Evolutionary conservation across 2,113 vertebrate species (phyloP).

Genomic region (Reinhardtius hippoglossoides): DNA sequence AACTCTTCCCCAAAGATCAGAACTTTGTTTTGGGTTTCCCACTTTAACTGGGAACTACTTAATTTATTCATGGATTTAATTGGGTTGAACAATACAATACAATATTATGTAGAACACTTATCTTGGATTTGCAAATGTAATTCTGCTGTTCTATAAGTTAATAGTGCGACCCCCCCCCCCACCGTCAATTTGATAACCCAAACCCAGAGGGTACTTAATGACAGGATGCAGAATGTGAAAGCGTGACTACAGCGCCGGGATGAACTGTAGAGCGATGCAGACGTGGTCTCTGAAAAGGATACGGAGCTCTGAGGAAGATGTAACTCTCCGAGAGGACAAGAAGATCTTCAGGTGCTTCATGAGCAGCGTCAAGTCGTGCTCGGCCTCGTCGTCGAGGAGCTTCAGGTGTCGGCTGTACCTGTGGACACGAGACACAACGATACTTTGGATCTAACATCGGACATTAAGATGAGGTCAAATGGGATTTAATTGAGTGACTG

Average conservation of each 20-base stretch:
- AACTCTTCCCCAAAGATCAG: not conserved
- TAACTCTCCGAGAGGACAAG: slow-evolving; percentile 84
- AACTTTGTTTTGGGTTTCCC: not conserved
- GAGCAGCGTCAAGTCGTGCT: slow-evolving; percentile 81
- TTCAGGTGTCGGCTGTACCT: slow-evolving; percentile 90
- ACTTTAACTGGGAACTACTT: not conserved
- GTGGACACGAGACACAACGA: slow-evolving; percentile 7
- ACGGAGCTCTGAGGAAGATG: slow-evolving; percentile 82
- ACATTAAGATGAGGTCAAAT: too few species aligned
- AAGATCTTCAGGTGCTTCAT: slow-evolving; percentile 86
- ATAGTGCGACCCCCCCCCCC: too few species aligned
- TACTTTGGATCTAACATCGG: not conserved
- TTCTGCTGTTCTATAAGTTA: too few species aligned
- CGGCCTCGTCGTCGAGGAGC: slow-evolving; percentile 83
- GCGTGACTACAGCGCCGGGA: too few species aligned
- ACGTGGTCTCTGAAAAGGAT: slow-evolving; percentile 74
- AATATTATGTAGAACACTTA: too few species aligned
- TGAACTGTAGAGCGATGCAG: too few species aligned
- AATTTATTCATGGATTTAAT: not conserved
- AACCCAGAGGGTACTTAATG: too few species aligned
- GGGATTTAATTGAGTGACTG: too few species aligned
- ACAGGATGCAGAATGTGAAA: too few species aligned
- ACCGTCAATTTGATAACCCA: too few species aligned
- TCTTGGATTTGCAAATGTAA: too few species aligned
- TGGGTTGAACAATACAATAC: too few species aligned